Evolutionary conservation across 1,140 invertebrate genomes (phyloP).

Genomic region (Homarus americanus): DNA sequence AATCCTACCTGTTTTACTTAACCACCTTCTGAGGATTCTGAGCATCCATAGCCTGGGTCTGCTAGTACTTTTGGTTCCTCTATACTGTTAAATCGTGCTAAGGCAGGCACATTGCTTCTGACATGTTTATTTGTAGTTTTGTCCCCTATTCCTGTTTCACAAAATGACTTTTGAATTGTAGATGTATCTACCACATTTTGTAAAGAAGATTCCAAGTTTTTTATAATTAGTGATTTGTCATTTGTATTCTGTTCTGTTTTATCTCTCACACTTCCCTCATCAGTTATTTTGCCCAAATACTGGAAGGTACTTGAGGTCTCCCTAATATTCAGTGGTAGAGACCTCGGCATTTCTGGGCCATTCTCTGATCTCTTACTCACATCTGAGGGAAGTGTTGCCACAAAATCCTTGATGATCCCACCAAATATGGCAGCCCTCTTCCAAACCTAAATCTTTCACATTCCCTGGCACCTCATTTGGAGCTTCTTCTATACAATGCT

Average conservation of each 20-base stretch:
- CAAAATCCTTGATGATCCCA: constrained; percentile 49
- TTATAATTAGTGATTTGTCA: not conserved
- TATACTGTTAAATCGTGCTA: constrained; percentile 39
- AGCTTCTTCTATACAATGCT: constrained; percentile 43
- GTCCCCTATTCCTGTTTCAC: not conserved
- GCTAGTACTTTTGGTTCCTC: constrained; percentile 47
- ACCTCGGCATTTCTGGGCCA: not conserved
- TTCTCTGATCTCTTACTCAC: not conserved
- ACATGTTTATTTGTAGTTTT: not conserved
- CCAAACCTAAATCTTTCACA: constrained; percentile 39
- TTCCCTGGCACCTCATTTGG: constrained; percentile 40
- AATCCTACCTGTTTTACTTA: constrained; percentile 61
- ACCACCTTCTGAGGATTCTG: constrained; percentile 51
- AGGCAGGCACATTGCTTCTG: not conserved
- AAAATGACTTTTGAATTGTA: not conserved
- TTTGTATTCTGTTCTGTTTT: not conserved
- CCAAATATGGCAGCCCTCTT: constrained; percentile 55
- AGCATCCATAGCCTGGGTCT: constrained; percentile 28
- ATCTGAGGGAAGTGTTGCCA: constrained; percentile 54
- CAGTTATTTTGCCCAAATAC: not conserved
- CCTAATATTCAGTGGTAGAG: not conserved
- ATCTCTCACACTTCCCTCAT: not conserved
- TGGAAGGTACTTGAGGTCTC: not conserved
- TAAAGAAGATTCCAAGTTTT: not conserved
- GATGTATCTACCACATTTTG: not conserved